These are phyloP conservation scores for Aythya fuligula DNA, from an alignment of 2,797 vertebrate species.

Conservation along the genomic window DNA sequence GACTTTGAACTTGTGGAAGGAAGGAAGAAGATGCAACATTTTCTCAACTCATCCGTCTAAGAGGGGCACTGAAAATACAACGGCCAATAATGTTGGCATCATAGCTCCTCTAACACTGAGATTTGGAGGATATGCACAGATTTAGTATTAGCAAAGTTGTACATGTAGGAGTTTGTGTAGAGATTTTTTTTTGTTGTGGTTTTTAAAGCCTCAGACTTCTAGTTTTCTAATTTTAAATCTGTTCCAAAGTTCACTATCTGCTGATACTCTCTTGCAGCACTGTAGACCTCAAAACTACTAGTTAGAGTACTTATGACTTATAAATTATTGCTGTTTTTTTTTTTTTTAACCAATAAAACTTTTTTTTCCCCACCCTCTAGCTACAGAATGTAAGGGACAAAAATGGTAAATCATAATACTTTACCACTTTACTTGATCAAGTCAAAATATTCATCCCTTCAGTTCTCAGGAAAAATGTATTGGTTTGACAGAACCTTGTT, in stretches of 20 bases:
- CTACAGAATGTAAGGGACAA: not conserved
- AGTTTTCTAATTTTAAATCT: not conserved
- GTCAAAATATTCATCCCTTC: not conserved
- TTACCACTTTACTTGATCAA: not conserved
- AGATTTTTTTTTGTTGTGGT: not conserved
- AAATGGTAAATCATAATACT: not conserved
- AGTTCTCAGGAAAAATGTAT: not conserved
- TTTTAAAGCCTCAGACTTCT: not conserved
- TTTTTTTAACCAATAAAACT: not conserved
- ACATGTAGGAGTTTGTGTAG: not conserved
- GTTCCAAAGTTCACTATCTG: not conserved
- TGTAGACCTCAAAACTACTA: not conserved
- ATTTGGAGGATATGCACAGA: not conserved
- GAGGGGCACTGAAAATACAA: not conserved
- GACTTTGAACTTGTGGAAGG: not conserved
- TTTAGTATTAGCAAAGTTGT: not conserved
- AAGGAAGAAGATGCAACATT: not conserved
- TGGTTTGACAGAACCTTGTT: not conserved
- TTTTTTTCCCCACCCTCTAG: not conserved
- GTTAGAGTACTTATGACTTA: not conserved
- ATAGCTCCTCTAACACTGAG: not conserved
- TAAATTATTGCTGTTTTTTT: not conserved
- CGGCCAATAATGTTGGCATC: not conserved
- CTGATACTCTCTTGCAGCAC: not conserved
- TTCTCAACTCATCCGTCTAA: not conserved